Percentiles rank a stretch among this genome's conserved stretches.
These are phyloP conservation scores for Papilio protenor DNA, from an alignment of 2,888 invertebrate genomes.

Conservation along the genomic window DNA sequence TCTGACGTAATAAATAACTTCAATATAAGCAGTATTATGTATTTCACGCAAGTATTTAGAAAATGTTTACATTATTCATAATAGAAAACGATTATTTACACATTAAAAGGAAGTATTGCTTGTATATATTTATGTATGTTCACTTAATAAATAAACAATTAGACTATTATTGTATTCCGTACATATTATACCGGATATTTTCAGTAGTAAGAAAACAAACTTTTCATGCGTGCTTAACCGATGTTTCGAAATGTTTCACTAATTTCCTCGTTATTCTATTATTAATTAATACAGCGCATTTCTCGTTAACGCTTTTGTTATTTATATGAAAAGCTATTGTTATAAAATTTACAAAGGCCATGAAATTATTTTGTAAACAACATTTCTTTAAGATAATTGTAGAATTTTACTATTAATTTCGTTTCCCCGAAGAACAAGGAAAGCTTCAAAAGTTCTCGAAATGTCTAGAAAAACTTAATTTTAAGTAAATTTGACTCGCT, in stretches of 20 bases:
- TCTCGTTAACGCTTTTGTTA: slow-evolving; percentile 10
- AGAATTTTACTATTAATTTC: not conserved
- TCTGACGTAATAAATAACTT: not conserved
- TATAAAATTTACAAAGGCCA: not conserved
- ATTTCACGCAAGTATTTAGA: not conserved
- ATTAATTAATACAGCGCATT: slow-evolving; percentile 5
- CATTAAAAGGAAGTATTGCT: not conserved
- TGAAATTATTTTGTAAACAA: not conserved
- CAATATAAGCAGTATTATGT: not conserved
- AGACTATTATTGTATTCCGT: not conserved
- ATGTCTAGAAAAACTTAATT: not conserved
- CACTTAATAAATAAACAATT: not conserved
- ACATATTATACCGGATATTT: not conserved
- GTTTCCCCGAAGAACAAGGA: not conserved
- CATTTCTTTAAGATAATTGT: slow-evolving; percentile 18
- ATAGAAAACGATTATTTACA: no score
- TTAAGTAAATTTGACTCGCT: no score
- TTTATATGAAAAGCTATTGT: slow-evolving; percentile 27
- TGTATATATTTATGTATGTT: not conserved
- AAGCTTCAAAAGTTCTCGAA: not conserved
- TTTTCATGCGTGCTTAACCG: not conserved
- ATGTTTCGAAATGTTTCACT: not conserved
- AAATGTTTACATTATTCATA: not conserved
- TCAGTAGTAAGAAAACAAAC: slow-evolving; percentile 1
- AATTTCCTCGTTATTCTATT: slow-evolving; percentile 14